Evolutionary conservation across 2,797 vertebrate species (phyloP), one percentile per base, ranked within the genome.

Genomic region (Aselliscus stoliczkanus): DNA sequence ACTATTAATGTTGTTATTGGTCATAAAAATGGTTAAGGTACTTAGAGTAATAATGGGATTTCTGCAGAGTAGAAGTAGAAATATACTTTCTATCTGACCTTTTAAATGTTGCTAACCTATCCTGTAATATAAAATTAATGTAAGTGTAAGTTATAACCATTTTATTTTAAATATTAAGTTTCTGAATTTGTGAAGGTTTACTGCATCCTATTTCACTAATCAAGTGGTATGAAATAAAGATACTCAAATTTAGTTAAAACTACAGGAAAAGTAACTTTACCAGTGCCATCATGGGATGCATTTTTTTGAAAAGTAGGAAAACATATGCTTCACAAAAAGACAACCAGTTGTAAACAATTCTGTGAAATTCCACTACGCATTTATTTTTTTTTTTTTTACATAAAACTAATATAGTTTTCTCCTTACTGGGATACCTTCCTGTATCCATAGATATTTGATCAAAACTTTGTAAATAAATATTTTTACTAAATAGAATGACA

Each of bases 1-100:
- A 70, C 65, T 88, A 70, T 80, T 97, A 91, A 70, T 77, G 90
- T 62, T 90, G 73, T 96, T 96, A 89, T 11, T 37, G 4, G 34
- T 95, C 54, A 75, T 97, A 96, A 97, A 70, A 97, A 86, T 91
- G 88, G 89, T 88, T 73, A 90, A 91, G 91, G 87, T 95, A 90
- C 90, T 95, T 89, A 90, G 69, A 42, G 20, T 91, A 96, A 91
- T 96, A 94, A 93, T 82, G 72, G 72, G 58, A 69, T 94, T 65
- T 88, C 95, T 77, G 79, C 25, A 81, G 77, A 94, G 94, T 27
- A 60, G 95, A 69, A 86, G 47, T 85, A 67, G 88, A 21, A 73
- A 58, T 75, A 70, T 85, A 67, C 60, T 96, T 94, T 92, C 94
- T 95, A 4, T 62, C 58, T 92, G 77, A 95, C 88, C 81, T 95